A percentile compares a stretch with the other conserved stretches of the same genome.
These are phyloP conservation scores for Protonibea diacanthus DNA, from an alignment of 2,797 vertebrate species.

Conservation along the genomic window DNA sequence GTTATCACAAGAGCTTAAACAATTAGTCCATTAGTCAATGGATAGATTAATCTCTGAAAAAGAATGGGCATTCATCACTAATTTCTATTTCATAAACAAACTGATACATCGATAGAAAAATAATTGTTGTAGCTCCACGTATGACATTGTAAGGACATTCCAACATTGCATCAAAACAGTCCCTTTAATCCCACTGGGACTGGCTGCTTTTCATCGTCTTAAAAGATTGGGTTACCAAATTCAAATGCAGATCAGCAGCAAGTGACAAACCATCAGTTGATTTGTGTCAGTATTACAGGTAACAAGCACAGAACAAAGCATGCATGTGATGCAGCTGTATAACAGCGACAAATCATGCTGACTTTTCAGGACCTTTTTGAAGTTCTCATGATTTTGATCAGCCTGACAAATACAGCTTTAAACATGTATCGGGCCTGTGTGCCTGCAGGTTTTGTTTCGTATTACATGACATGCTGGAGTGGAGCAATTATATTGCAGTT, in stretches of 20 bases:
- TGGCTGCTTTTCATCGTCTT: neutral
- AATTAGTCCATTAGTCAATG: neutral
- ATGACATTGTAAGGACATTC: neutral
- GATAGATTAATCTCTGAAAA: neutral
- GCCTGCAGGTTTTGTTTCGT: neutral
- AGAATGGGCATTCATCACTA: too few species aligned
- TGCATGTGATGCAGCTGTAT: neutral
- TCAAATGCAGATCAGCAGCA: conserved; percentile 10
- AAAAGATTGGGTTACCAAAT: conserved; percentile 10
- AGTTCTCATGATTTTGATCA: neutral
- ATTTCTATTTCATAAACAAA: neutral
- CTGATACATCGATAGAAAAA: neutral
- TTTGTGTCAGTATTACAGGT: neutral
- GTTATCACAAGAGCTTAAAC: neutral
- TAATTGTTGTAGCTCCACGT: neutral
- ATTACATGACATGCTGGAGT: neutral
- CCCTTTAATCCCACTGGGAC: neutral
- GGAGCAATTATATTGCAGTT: neutral
- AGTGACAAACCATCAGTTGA: neutral
- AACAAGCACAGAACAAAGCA: neutral
- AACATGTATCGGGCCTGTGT: neutral
- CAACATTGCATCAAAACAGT: neutral
- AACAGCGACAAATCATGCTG: neutral
- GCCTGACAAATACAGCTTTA: neutral
- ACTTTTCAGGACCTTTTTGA: neutral